These are phyloP conservation scores for Stegostoma tigrinum DNA, from an alignment of 2,113 vertebrate species.

Conservation along the genomic window DNA sequence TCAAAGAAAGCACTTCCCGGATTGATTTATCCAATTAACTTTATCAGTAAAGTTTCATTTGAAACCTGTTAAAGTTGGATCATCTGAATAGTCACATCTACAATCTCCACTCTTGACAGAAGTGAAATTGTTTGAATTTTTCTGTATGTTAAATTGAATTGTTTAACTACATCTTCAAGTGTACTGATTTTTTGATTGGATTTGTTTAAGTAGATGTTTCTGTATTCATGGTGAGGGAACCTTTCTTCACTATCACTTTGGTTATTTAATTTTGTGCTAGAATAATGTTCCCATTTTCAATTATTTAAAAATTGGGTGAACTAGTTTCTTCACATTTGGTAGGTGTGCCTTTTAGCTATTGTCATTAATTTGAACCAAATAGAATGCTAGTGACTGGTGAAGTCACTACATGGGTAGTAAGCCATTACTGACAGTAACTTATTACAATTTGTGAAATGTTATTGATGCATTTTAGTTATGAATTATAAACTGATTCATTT, in stretches of 20 bases:
- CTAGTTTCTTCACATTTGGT: not conserved
- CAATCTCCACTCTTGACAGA: conserved; percentile 14
- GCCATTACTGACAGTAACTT: not conserved
- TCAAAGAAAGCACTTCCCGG: not conserved
- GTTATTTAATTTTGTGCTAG: not conserved
- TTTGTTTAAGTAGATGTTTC: not conserved
- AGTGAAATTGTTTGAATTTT: conserved; percentile 28
- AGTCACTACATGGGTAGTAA: not conserved
- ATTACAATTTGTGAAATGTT: not conserved
- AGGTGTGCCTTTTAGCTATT: not conserved
- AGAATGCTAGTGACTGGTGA: not conserved
- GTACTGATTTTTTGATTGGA: conserved; percentile 14
- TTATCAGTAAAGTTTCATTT: conserved; percentile 22
- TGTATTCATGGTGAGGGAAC: not conserved
- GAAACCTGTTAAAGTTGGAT: conserved; percentile 27
- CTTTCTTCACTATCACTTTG: not conserved
- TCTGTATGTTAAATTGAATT: conserved; percentile 27
- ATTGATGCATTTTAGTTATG: not conserved
- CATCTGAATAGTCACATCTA: not conserved
- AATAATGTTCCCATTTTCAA: not conserved
- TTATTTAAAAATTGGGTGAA: not conserved
- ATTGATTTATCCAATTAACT: conserved; percentile 29
- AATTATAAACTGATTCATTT: not conserved
- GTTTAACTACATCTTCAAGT: not conserved
- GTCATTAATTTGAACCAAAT: not conserved